Base-by-base conservation (phyloP, 2,797 vertebrate genomes). In the Notamacropus eugenii region DNA sequence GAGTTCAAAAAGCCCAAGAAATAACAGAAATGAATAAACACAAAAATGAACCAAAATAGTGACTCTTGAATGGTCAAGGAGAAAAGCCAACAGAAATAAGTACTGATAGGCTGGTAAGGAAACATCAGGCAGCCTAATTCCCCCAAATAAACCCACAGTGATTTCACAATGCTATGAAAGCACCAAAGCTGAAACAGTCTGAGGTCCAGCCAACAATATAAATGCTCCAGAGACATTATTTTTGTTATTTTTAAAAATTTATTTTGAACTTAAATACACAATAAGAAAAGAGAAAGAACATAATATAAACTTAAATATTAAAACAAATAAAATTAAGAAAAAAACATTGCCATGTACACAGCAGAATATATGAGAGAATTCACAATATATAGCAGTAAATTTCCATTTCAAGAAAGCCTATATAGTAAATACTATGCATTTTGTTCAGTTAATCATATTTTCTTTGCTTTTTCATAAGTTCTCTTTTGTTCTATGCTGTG, bases 21-120 rank as follows among this genome's bases (percentile, higher is more conserved):
- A 93, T n/a, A 6, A 24, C 58, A 95, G 19, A 96, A 95, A 54
- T 95, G 96, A 96, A 96, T 94, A 55, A 94, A 31, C 56, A 50
- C 52, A 92, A 96, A 97, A 93, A 96, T 29, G 67, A 13, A 59
- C 10, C 93, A 91, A 94, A 97, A 96, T 91, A 96, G 74, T 91
- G 90, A 16, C 4, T 55, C 0, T 3, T 74, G 93, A 55, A 93
- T 59, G 90, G 90, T 52, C 91, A 94, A 24, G 59, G 55, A 92
- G 92, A 90, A 74, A 95, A 96, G 93, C 91, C 96, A 97, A 97
- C 91, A 40, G 92, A 95, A 97, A 97, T 54, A 97, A 94, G 92
- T n/a, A 5, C 93, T 34, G 59, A 59, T 59, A 59, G 4, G 10
- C 59, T 34, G 31, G 50, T 11, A 24, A 56, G 28, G 93, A 97